Evolutionary conservation across 2,888 invertebrate genomes (phyloP), one percentile per base, ranked within the genome.

Genomic region (Argyresthia goedartella): DNA sequence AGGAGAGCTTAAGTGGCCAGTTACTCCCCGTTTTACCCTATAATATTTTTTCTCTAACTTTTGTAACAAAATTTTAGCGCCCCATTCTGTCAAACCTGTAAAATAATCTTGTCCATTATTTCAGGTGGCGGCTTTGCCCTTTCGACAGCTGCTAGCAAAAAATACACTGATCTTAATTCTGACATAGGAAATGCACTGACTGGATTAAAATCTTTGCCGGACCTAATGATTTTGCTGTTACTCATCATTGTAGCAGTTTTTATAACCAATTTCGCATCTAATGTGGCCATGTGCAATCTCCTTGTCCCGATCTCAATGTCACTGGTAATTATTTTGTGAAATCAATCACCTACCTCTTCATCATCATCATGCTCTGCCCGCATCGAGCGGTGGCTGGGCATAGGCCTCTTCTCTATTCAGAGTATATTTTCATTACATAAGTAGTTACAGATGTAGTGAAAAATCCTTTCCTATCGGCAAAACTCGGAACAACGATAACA

Each of bases 181-280:
- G 11, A 42, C 33, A 53, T 58, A 41, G 57, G 54, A 2, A 8
- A 43, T 0, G 4, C 34, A 4, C 44, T 57, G 36, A 34, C 4
- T 1, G 15, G 14, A 0, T 15, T 55, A 11, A 10, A 39, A 1
- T 15, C 10, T 10, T 8, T 57, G 25, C 57, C 55, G 1, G 50
- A 54, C 0, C 4, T n/a, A 11, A 6, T 42, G 10, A 52, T 57
- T 6, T 10, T 58, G 7, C 15, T 57, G 0, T 7, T 58, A 6
- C 11, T 58, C 4, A 57, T 79, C 3, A 1, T 71, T 0, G 54
- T 73, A 1, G 66, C 76, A 0, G 50, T 71, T 0, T 62, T 80
- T 13, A 39, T 81, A 0, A 84, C 84, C 0, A 84, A 85, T 52
- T 76, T 85, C 49, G 81, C 82, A 0, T 80, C 84, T 0, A 85